These are phyloP conservation scores for Pseudococcus viburni DNA, from an alignment of 2,888 invertebrate genomes.

Conservation along the genomic window DNA sequence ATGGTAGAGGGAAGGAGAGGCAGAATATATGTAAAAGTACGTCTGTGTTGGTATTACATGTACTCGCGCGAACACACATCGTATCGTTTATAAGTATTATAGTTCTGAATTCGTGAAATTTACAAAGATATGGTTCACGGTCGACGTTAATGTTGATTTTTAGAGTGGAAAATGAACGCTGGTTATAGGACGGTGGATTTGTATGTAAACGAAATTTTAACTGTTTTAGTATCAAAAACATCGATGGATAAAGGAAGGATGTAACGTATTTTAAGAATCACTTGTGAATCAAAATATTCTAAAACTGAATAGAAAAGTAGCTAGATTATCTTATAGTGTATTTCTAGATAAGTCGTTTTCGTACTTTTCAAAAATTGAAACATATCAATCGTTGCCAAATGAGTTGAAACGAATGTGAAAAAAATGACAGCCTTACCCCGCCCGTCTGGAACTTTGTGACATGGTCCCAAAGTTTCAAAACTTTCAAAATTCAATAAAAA, in stretches of 20 bases:
- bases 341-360: background rate
- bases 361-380: no score
- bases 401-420: no score
- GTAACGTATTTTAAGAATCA: background rate
- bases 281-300: background rate
- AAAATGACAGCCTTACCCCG: no score
- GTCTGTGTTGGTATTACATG: background rate
- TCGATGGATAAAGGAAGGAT: background rate
- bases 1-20: background rate
- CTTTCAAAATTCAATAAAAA: no score
- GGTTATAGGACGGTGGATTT: background rate
- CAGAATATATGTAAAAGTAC: background rate
- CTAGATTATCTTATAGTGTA: background rate
- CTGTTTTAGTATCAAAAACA: background rate
- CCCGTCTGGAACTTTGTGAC: no score
- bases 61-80: background rate
- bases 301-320: background rate
- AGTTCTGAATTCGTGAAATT: conserved; percentile 5
- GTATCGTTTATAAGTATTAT: background rate
- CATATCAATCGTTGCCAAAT: no score
- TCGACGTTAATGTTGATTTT: conserved; percentile 33
- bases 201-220: background rate
- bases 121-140: background rate
- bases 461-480: no score
- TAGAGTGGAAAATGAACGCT: conserved; percentile 21